Evolutionary conservation across 2,113 vertebrate genomes (phyloP).

Genomic region (Aptenodytes forsteri): DNA sequence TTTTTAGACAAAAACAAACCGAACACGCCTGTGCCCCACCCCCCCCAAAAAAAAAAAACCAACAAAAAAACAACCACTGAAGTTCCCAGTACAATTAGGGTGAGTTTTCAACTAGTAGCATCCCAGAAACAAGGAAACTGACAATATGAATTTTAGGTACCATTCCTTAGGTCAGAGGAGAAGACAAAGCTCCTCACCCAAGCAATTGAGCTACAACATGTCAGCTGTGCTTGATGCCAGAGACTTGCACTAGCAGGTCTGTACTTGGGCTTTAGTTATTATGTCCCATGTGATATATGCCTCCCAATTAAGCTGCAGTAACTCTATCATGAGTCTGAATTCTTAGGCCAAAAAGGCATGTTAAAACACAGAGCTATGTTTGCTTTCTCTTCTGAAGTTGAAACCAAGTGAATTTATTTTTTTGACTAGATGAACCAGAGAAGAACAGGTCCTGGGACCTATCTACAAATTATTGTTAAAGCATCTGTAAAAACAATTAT

Average conservation of each 20-base stretch:
- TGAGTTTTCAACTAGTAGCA: background rate
- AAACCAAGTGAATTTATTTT: background rate
- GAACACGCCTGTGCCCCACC: too few species aligned
- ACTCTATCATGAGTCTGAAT: background rate
- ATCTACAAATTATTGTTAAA: background rate
- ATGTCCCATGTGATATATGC: rapidly evolving
- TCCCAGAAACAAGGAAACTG: background rate
- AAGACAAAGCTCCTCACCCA: background rate
- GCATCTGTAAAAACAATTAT: background rate
- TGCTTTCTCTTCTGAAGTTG: background rate
- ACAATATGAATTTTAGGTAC: background rate
- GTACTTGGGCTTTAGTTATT: background rate
- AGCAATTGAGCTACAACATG: rapidly evolving
- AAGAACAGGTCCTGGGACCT: background rate
- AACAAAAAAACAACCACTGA: background rate
- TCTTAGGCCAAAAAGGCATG: background rate
- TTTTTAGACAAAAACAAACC: background rate
- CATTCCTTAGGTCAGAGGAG: too few species aligned
- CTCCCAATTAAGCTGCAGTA: background rate
- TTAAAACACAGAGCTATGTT: background rate
- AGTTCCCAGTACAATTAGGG: background rate
- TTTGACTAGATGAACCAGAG: background rate
- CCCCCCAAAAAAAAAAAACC: too few species aligned
- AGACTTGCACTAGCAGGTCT: background rate
- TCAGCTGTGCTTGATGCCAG: background rate